These are phyloP conservation scores for Phasianus colchicus DNA, from an alignment of 2,113 vertebrate genomes.

Conservation along the genomic window DNA sequence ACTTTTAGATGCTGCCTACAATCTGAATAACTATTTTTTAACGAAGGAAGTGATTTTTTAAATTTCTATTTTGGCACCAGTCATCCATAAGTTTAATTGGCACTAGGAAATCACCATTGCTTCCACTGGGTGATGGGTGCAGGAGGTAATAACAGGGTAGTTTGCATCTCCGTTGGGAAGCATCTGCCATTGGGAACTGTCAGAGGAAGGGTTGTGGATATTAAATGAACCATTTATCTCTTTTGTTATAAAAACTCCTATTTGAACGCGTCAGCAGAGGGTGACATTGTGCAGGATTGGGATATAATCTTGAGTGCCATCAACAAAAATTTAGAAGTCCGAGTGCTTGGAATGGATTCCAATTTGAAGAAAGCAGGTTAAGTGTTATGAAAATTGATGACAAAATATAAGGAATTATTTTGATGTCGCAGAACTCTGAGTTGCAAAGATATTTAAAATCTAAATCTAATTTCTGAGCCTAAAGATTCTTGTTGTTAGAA, in stretches of 20 bases:
- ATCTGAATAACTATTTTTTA: neutral
- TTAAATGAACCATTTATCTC: neutral
- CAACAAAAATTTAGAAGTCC: neutral
- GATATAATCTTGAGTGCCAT: neutral
- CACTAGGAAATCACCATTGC: neutral
- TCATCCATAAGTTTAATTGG: neutral
- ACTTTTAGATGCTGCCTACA: rapidly evolving
- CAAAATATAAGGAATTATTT: neutral
- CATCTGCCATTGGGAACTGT: neutral
- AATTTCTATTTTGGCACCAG: neutral
- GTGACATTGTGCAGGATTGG: constrained; percentile 51
- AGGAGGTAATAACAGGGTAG: neutral
- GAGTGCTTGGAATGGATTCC: neutral
- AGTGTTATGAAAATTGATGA: neutral
- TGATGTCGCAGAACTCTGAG: neutral
- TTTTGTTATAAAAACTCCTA: constrained; percentile 8
- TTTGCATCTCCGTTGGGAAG: rapidly evolving
- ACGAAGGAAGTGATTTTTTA: neutral
- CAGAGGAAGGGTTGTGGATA: neutral
- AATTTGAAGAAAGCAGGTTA: rapidly evolving
- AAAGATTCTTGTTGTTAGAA: neutral
- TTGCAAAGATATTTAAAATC: neutral
- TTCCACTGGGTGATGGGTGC: neutral
- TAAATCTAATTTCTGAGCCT: neutral
- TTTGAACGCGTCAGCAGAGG: constrained; percentile 52